phyloP scores from a whole-genome alignment of 2,113 vertebrate species.

The Puma concolor region DNA sequence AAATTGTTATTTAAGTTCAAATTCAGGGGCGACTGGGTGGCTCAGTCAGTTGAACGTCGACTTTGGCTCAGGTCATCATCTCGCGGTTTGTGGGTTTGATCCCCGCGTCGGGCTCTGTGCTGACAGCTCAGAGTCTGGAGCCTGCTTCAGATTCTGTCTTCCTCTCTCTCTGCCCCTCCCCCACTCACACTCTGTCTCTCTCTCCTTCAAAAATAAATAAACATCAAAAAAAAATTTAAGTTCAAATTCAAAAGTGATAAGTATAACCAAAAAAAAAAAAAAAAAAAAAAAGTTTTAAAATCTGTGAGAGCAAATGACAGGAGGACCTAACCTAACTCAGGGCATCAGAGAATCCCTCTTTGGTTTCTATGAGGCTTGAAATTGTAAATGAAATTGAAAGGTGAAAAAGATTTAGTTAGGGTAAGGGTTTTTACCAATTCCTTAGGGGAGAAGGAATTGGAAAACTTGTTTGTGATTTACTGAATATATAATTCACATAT shows the following conservation, averaged over 20 bases:
- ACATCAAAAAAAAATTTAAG: neutral
- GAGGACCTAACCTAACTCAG: neutral
- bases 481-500: neutral
- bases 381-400: constrained; percentile 12
- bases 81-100: no score
- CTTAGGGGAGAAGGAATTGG: neutral
- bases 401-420: neutral
- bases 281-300: neutral
- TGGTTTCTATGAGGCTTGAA: neutral
- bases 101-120: no score
- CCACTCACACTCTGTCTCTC: no score
- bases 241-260: neutral
- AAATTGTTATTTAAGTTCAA: neutral
- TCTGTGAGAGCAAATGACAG: neutral
- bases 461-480: neutral
- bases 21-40: neutral
- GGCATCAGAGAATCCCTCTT: neutral
- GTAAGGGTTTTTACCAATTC: neutral
- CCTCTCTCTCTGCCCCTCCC: no score
- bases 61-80: no score
- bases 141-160: no score
- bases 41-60: no score
- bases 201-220: no score
- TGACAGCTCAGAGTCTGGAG: no score
- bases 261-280: neutral